phyloP scores from a whole-genome alignment of 2,888 invertebrate species.

The Drosophila lutescens region DNA sequence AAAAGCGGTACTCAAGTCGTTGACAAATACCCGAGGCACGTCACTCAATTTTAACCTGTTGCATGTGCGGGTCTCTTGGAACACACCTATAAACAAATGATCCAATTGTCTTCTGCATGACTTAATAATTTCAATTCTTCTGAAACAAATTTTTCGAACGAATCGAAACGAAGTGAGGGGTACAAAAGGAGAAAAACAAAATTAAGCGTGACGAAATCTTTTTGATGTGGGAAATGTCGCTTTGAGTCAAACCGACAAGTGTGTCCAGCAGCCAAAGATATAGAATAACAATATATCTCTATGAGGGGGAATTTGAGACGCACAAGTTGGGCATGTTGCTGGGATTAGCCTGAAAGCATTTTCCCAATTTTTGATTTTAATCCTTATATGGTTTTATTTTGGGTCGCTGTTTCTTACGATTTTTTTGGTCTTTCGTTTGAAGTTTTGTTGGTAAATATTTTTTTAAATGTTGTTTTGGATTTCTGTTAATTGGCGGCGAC shows the following conservation, averaged over 20 bases:
- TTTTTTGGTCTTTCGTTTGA: constrained; percentile 24
- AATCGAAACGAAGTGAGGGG: constrained; percentile 27
- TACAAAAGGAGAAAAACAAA: constrained; percentile 45
- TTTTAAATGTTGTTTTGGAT: constrained; percentile 69
- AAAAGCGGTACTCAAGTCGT: constrained; percentile 50
- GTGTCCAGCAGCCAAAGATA: constrained; percentile 67
- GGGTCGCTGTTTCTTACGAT: constrained; percentile 7
- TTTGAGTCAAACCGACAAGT: constrained; percentile 78
- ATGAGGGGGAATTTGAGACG: constrained; percentile 61
- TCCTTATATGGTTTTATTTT: constrained; percentile 60
- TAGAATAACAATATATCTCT: constrained; percentile 41
- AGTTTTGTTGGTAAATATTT: constrained; percentile 59
- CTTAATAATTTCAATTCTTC: constrained; percentile 67
- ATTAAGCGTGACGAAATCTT: constrained; percentile 80
- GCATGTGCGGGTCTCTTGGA: constrained; percentile 54
- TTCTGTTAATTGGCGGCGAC: constrained; percentile 80
- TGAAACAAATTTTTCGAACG: constrained; percentile 66
- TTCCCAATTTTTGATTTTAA: constrained; percentile 70
- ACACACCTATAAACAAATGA: constrained; percentile 77
- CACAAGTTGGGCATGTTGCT: constrained; percentile 68
- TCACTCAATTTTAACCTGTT: constrained; percentile 72
- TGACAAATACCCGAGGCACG: constrained; percentile 63
- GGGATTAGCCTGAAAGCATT: constrained; percentile 81
- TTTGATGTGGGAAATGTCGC: constrained; percentile 81
- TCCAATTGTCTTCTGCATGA: constrained; percentile 80